These are phyloP conservation scores for Drosophila rufa DNA, from an alignment of 1,140 invertebrate species.

Conservation along the genomic window DNA sequence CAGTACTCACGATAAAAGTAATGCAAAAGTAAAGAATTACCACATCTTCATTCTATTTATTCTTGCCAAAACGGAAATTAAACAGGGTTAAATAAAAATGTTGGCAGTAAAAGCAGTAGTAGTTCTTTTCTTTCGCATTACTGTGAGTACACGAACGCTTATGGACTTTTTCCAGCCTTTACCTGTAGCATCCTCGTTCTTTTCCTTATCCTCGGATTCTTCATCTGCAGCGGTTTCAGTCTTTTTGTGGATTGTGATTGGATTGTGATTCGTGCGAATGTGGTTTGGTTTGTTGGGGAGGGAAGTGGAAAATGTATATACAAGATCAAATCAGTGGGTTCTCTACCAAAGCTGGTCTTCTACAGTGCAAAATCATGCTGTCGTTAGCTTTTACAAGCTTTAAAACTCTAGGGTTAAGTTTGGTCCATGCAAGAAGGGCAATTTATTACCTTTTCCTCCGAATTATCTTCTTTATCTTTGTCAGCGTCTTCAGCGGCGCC, in stretches of 20 bases:
- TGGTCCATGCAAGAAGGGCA: slow-evolving; percentile 36
- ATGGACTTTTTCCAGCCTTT: slow-evolving; percentile 24
- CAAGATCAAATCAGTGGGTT: slow-evolving; percentile 36
- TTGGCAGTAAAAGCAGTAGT: neutral
- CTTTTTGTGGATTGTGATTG: slow-evolving; percentile 18
- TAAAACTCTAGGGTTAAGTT: slow-evolving; percentile 46
- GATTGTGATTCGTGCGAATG: slow-evolving; percentile 34
- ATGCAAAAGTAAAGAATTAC: slow-evolving; percentile 1
- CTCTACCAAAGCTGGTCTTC: slow-evolving; percentile 21
- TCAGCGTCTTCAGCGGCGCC: slow-evolving; percentile 33
- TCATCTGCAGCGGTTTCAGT: slow-evolving; percentile 62
- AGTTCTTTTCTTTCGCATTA: slow-evolving; percentile 1
- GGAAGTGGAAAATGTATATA: slow-evolving; percentile 59
- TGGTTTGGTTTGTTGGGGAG: slow-evolving; percentile 18
- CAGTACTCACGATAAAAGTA: neutral
- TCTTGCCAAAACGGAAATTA: too few species aligned
- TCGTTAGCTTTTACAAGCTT: slow-evolving; percentile 49
- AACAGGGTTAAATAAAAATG: neutral
- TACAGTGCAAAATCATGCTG: slow-evolving; percentile 38
- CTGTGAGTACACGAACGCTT: neutral
- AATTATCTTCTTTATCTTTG: slow-evolving; percentile 43
- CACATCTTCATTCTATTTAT: neutral
- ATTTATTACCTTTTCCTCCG: slow-evolving; percentile 68
- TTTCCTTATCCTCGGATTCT: slow-evolving; percentile 51
- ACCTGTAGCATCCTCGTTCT: slow-evolving; percentile 62